Base-by-base conservation (phyloP, 2,797 vertebrate genomes). In the Microcaecilia unicolor region DNA sequence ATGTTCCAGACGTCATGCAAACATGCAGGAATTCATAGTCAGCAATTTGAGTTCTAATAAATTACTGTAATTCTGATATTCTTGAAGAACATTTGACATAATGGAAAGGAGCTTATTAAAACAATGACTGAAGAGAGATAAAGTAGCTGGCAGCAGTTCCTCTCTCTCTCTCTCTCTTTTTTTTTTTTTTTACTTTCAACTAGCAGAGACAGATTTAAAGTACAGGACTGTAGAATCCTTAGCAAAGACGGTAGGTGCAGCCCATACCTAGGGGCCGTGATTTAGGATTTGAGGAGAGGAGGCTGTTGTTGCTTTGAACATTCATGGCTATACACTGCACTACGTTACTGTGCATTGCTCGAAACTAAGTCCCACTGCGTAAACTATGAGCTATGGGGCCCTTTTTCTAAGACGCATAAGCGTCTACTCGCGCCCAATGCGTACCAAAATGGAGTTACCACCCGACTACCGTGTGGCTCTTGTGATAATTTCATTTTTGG, bases 281-380 rank as follows among this genome's bases (percentile, higher is more conserved):
- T 61, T 64, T 61, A 53, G 55, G 31, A 51, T 34, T 25, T 55
- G 39, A 11, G 37, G n/a, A n/a, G n/a, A n/a, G n/a, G n/a, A n/a
- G 44, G 26, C 32, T 50, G 44, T 37, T 53, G 28, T 31, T 49
- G 41, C 44, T 51, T 49, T 14, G 15, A 48, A 34, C 34, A 31
- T 41, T 49, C 46, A 38, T 30, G n/a, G n/a, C n/a, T n/a, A n/a
- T n/a, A n/a, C n/a, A n/a, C n/a, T n/a, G n/a, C n/a, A n/a, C n/a
- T n/a, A n/a, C n/a, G n/a, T n/a, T n/a, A n/a, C n/a, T n/a, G n/a
- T n/a, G n/a, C n/a, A n/a, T n/a, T n/a, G n/a, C n/a, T n/a, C n/a
- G n/a, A n/a, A n/a, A n/a, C n/a, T n/a, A n/a, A n/a, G n/a, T n/a
- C n/a, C n/a, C n/a, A n/a, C n/a, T n/a, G n/a, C n/a, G n/a, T n/a